Percentiles rank a stretch among this genome's conserved stretches.
phyloP scores from a whole-genome alignment of 2,888 invertebrate genomes.

The Leptogaster cylindrica region DNA sequence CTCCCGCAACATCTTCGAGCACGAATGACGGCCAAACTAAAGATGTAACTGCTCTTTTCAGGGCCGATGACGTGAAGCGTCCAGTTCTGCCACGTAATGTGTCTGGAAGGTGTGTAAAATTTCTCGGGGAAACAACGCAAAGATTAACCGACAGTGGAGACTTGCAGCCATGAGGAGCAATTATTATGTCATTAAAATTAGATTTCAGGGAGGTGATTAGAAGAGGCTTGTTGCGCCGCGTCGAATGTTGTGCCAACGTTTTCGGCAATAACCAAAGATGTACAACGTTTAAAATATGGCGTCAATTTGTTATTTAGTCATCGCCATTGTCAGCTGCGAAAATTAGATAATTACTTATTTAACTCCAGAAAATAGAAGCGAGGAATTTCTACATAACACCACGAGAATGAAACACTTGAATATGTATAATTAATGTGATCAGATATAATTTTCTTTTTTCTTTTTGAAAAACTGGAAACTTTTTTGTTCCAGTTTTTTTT shows the following conservation, averaged over 20 bases:
- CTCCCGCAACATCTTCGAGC: not conserved
- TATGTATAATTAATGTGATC: too few relatives aligned
- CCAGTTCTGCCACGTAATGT: conserved; percentile 20
- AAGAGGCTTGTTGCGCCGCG: conserved; percentile 37
- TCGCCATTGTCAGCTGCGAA: not conserved
- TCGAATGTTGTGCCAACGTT: conserved; percentile 1
- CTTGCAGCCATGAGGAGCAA: conserved; percentile 42
- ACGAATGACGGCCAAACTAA: conserved; percentile 6
- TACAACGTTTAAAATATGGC: not conserved
- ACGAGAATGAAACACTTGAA: too few relatives aligned
- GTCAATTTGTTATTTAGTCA: conserved; percentile 6
- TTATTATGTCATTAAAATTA: conserved; percentile 47
- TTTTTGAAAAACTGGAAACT: too few relatives aligned
- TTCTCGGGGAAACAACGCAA: conserved; percentile 8
- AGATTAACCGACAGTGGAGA: conserved; percentile 35
- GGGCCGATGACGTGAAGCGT: not conserved
- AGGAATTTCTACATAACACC: too few relatives aligned
- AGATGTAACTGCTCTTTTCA: not conserved
- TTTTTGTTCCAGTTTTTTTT: too few relatives aligned
- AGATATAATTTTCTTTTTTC: too few relatives aligned
- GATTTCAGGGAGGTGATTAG: conserved; percentile 46
- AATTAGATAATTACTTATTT: conserved; percentile 15
- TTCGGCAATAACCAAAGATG: not conserved
- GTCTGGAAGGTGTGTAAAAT: conserved; percentile 34
- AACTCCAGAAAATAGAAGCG: too few relatives aligned